Conservation (phyloP, 2,888 invertebrate species). For the Limnephilus marmoratus region DNA sequence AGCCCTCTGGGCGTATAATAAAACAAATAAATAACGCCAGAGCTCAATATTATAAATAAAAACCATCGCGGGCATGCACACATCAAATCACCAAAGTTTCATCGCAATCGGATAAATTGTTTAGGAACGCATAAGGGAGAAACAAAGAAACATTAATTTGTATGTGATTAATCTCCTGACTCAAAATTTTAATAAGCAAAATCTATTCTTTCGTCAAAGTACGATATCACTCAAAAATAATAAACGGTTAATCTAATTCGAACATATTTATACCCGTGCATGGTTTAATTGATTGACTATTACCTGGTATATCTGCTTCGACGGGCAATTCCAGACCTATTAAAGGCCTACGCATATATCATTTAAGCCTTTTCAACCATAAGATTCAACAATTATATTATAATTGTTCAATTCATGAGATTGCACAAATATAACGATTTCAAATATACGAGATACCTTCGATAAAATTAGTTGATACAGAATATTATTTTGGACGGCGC, state of each 20-base stretch:
- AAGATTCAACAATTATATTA: not conserved
- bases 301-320: not conserved
- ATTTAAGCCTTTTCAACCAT: not conserved
- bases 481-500: not conserved
- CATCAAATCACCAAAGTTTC: too few relatives aligned
- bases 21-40: too few relatives aligned
- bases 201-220: not conserved
- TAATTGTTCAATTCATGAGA: not conserved
- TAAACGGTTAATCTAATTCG: not conserved
- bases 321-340: not conserved
- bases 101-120: too few relatives aligned
- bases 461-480: not conserved
- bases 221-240: too few relatives aligned
- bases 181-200: too few relatives aligned
- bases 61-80: too few relatives aligned
- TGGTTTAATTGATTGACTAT: not conserved
- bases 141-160: too few relatives aligned
- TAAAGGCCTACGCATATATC: not conserved
- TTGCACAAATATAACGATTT: not conserved
- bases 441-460: not conserved
- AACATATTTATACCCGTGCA: not conserved
- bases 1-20: too few relatives aligned
- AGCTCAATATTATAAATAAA: too few relatives aligned
- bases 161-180: too few relatives aligned
- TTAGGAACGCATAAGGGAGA: too few relatives aligned